Percentiles rank a stretch among this genome's conserved stretches.
Conservation (phyloP, 2,888 invertebrate species). For the Nymphalis urticae region DNA sequence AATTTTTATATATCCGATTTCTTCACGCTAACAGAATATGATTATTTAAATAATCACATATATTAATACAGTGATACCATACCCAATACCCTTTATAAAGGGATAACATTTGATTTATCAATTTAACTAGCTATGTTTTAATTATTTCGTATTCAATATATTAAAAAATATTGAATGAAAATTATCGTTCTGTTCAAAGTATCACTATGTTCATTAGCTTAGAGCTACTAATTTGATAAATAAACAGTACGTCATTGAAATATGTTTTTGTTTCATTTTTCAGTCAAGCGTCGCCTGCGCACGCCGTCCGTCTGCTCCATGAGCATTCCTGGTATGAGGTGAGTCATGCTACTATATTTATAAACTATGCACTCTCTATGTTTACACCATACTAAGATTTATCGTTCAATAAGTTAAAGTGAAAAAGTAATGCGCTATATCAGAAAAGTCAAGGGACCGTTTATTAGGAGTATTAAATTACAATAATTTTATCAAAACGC, state of each 20-base stretch:
- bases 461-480: too few species aligned
- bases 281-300: conserved; percentile 65
- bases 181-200: too few species aligned
- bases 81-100: neutral
- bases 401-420: conserved; percentile 15
- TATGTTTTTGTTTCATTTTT: conserved; percentile 53
- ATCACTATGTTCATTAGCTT: conserved; percentile 23
- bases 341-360: conserved; percentile 64
- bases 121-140: too few species aligned
- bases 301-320: conserved; percentile 61
- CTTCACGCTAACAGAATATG: conserved; percentile 56
- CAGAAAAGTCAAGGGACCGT: neutral
- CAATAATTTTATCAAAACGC: too few species aligned
- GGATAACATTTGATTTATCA: neutral
- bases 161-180: too few species aligned
- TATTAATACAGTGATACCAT: too few species aligned
- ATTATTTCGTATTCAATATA: too few species aligned
- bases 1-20: conserved; percentile 79
- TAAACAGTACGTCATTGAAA: conserved; percentile 41
- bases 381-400: conserved; percentile 34
- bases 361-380: conserved; percentile 42
- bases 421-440: neutral
- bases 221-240: conserved; percentile 30
- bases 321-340: conserved; percentile 74
- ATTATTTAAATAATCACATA: conserved; percentile 37